Conservation (phyloP, 2,113 vertebrate genomes). For the Pterocles orientalis region DNA sequence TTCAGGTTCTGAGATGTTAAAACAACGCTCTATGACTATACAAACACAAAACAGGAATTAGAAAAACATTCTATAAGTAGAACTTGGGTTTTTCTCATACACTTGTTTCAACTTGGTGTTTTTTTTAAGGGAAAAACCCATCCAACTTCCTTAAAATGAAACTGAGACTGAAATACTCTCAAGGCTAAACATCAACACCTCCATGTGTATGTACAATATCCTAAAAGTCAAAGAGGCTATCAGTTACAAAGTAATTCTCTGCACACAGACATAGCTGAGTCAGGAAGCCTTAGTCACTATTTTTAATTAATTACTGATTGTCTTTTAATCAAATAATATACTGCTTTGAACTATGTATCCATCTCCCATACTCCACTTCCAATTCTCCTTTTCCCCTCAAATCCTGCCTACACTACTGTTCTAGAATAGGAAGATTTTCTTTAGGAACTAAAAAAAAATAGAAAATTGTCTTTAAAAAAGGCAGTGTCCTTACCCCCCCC, state of each 20-base stretch:
- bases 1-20: not conserved
- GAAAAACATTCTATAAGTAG: not conserved
- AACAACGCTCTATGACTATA: not conserved
- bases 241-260: not conserved
- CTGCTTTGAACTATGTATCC: not conserved
- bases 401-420: not conserved
- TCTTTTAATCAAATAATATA: not conserved
- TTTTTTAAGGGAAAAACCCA: not conserved
- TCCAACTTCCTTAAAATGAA: not conserved
- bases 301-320: not conserved
- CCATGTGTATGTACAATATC: accelerated
- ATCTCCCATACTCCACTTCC: not conserved
- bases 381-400: not conserved
- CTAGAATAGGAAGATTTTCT: not conserved
- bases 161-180: not conserved
- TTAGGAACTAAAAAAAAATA: not conserved
- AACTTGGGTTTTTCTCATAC: not conserved
- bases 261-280: not conserved
- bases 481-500: not conserved
- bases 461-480: not conserved
- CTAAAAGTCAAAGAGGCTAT: not conserved
- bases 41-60: not conserved
- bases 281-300: not conserved
- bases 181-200: not conserved
- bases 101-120: not conserved